Percentiles rank a stretch among this genome's conserved stretches.
These are phyloP conservation scores for Cryptoblepharus egeriae DNA, from an alignment of 2,797 vertebrate species.

Conservation along the genomic window DNA sequence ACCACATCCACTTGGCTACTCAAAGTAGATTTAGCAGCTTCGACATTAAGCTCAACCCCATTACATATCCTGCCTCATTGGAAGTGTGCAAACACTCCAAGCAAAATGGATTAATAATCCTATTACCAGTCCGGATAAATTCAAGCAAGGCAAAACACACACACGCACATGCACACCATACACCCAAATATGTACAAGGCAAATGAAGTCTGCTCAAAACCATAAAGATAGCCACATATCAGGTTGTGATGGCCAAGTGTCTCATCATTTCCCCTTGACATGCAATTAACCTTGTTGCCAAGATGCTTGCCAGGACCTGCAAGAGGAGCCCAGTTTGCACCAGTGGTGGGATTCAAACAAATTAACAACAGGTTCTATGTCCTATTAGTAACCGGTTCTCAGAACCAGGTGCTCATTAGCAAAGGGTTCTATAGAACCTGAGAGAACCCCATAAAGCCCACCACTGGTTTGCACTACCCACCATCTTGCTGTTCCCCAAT, in stretches of 20 bases:
- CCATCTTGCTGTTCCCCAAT: fast-evolving
- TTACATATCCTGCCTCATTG: conserved; percentile 56
- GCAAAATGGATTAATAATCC: conserved; percentile 70
- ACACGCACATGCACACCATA: background rate
- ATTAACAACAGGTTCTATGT: no score
- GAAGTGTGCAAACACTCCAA: conserved; percentile 64
- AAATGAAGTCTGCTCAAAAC: conserved; percentile 62
- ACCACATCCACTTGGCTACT: conserved; percentile 40
- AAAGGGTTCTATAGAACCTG: no score
- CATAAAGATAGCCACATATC: conserved; percentile 61
- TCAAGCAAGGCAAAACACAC: conserved; percentile 39
- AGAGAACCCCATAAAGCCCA: no score
- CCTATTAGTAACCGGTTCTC: no score
- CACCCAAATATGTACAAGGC: conserved; percentile 49
- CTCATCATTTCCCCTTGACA: conserved; percentile 28
- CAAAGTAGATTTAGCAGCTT: conserved; percentile 48
- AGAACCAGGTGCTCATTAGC: no score
- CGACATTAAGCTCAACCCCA: conserved; percentile 42
- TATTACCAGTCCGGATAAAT: conserved; percentile 70
- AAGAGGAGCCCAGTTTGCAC: background rate
- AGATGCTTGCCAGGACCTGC: background rate
- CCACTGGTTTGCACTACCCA: no score
- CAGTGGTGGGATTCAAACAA: no score
- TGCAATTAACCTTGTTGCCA: conserved; percentile 49
- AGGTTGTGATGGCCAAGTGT: conserved; percentile 55